Conservation (phyloP, 2,888 invertebrate species). For the Leucoma salicis region DNA sequence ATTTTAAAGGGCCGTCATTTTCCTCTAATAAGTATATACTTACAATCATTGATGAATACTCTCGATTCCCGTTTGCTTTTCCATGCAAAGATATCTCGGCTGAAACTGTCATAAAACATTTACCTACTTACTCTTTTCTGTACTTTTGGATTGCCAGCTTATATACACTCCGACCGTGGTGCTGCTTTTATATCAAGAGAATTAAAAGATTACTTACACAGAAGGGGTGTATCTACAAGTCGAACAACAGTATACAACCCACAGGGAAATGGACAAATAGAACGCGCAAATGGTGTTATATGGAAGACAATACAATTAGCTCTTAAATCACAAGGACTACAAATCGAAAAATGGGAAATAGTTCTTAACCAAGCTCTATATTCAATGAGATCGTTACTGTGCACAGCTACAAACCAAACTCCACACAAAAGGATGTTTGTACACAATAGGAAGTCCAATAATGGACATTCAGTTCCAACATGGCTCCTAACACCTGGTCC, state of each 20-base stretch:
- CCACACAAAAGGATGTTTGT: not conserved
- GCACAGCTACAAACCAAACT: not conserved
- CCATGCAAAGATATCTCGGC: not conserved
- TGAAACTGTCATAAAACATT: not conserved
- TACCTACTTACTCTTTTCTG: not conserved
- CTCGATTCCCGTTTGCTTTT: not conserved
- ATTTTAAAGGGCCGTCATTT: constrained; percentile 1
- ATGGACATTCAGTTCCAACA: not conserved
- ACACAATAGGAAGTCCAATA: not conserved
- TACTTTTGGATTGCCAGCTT: not conserved
- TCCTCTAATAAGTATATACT: not conserved
- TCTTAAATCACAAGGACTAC: not conserved
- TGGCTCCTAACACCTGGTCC: not conserved
- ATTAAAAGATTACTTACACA: not conserved
- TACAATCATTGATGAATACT: not conserved
- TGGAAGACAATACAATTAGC: not conserved
- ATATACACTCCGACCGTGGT: too few relatives aligned
- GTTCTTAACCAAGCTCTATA: not conserved
- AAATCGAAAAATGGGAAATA: not conserved
- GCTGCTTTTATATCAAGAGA: too few relatives aligned
- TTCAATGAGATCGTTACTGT: not conserved
- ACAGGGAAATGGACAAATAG: not conserved
- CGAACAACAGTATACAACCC: too few relatives aligned
- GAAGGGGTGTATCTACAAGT: not conserved
- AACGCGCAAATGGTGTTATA: constrained; percentile 2